These are phyloP conservation scores for Phthorimaea operculella DNA, from an alignment of 1,140 invertebrate species.

Conservation along the genomic window DNA sequence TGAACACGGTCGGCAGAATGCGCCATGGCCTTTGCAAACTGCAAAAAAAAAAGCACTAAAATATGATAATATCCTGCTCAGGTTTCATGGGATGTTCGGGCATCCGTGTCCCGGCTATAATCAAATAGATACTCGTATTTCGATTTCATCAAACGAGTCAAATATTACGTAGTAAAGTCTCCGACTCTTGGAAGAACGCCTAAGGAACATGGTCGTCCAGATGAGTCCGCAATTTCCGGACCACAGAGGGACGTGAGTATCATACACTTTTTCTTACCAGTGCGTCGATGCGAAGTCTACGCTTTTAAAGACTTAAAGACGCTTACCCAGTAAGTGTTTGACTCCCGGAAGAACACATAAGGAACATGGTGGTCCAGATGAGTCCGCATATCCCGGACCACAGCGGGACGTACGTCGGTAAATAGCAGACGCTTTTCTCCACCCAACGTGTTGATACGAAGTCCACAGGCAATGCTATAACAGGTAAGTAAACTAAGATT, in stretches of 20 bases:
- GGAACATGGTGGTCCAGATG: conserved; percentile 62
- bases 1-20: conserved; percentile 39
- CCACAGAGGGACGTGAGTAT: conserved; percentile 50
- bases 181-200: conserved; percentile 51
- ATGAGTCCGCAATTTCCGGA: conserved; percentile 58
- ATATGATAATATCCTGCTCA: no score
- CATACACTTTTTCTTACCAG: conserved; percentile 58
- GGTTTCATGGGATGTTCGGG: no score
- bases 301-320: no score
- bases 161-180: no score
- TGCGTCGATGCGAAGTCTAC: conserved; percentile 59
- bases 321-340: conserved; percentile 46
- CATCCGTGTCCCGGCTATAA: no score
- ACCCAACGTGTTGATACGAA: conserved; percentile 59
- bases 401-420: conserved; percentile 55
- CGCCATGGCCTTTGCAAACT: conserved; percentile 55
- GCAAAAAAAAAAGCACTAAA: background rate
- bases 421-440: conserved; percentile 50
- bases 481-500: background rate
- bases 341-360: conserved; percentile 57
- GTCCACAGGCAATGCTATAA: conserved; percentile 46
- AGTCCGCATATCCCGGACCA: conserved; percentile 58
- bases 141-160: no score
- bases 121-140: no score
- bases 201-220: conserved; percentile 63